Evolutionary conservation across 2,113 vertebrate species (phyloP).

Genomic region (Camelus bactrianus): DNA sequence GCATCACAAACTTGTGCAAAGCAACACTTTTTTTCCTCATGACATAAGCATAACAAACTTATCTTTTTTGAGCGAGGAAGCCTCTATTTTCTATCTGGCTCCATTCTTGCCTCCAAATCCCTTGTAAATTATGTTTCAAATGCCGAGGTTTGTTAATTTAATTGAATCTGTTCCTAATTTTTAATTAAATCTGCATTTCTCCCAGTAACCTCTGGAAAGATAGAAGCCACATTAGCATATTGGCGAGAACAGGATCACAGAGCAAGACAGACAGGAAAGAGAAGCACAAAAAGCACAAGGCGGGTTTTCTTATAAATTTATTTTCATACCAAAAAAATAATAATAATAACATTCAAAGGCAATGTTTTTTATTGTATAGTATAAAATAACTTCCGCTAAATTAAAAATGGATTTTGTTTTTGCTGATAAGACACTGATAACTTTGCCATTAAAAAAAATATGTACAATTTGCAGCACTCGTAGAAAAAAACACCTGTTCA

Average conservation of each 20-base stretch:
- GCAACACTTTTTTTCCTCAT: not conserved
- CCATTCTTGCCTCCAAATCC: slow-evolving; percentile 53
- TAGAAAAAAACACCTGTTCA: slow-evolving; percentile 83
- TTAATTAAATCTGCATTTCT: slow-evolving; percentile 79
- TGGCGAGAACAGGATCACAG: slow-evolving; percentile 4
- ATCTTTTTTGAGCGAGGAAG: not conserved
- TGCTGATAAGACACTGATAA: slow-evolving; percentile 79
- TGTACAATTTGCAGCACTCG: slow-evolving; percentile 76
- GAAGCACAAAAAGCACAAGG: slow-evolving; percentile 57
- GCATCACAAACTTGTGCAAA: not conserved
- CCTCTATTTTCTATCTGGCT: not conserved
- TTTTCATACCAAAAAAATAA: slow-evolving; percentile 85
- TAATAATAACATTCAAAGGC: slow-evolving; percentile 83
- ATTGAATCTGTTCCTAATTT: slow-evolving; percentile 73
- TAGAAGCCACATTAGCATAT: not conserved
- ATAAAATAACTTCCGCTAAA: slow-evolving; percentile 86
- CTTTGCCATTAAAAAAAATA: slow-evolving; percentile 75
- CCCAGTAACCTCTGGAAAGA: slow-evolving; percentile 59
- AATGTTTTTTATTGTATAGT: slow-evolving; percentile 86
- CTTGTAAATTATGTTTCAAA: slow-evolving; percentile 73
- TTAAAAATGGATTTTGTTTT: slow-evolving; percentile 71
- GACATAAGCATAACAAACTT: not conserved
- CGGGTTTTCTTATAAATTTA: slow-evolving; percentile 87
- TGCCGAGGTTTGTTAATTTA: slow-evolving; percentile 72
- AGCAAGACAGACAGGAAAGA: slow-evolving; percentile 27